A percentile compares a stretch with the other conserved stretches of the same genome.
These are phyloP conservation scores for Greenwoodochromis staneri DNA, from an alignment of 2,113 vertebrate species.

Conservation along the genomic window DNA sequence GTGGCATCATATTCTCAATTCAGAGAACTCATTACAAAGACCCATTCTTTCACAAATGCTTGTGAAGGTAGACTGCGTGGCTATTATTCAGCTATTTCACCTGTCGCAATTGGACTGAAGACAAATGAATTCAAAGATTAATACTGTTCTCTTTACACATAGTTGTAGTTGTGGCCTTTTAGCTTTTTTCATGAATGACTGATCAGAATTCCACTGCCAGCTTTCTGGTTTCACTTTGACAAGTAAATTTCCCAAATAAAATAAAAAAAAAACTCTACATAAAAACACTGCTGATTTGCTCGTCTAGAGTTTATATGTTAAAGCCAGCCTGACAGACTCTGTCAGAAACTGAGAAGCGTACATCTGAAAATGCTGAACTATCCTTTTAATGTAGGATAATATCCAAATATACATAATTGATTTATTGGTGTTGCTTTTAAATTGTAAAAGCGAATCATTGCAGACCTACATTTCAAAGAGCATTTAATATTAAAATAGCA, in stretches of 20 bases:
- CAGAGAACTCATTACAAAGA: neutral
- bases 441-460: neutral
- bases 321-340: neutral
- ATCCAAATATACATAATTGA: neutral
- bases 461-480: neutral
- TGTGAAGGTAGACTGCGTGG: neutral
- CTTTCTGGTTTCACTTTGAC: neutral
- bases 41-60: neutral
- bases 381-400: neutral
- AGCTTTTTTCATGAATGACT: neutral
- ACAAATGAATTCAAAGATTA: neutral
- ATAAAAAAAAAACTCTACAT: neutral
- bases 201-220: neutral
- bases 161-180: neutral
- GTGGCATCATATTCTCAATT: neutral
- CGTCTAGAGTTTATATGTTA: neutral
- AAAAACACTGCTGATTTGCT: neutral
- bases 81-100: neutral
- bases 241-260: neutral
- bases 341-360: neutral
- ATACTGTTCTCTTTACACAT: neutral
- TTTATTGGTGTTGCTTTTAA: neutral
- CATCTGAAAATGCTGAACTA: neutral
- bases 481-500: constrained; percentile 40
- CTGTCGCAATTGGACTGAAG: neutral